Percentiles rank a stretch among this genome's conserved stretches.
These are phyloP conservation scores for Centruroides sculpturatus DNA, from an alignment of 1,140 invertebrate genomes.

Conservation along the genomic window DNA sequence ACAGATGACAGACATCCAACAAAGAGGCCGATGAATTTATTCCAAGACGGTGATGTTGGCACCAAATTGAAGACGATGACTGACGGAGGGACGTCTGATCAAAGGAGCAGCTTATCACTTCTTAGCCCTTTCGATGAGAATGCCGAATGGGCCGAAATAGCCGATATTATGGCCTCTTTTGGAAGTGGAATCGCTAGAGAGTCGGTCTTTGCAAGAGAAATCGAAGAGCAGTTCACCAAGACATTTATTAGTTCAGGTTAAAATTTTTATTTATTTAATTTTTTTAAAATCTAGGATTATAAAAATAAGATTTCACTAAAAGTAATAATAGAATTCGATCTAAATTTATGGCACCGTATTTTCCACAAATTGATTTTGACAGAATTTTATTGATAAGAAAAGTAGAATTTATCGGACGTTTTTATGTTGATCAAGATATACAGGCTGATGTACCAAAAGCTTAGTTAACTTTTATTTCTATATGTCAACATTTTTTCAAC, in stretches of 20 bases:
- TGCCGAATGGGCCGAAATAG: conserved; percentile 75
- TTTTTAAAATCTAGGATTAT: no score
- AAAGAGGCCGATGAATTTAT: conserved; percentile 1
- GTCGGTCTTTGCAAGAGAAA: conserved; percentile 64
- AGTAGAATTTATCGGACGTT: no score
- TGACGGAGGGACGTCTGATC: conserved; percentile 7
- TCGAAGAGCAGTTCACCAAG: conserved; percentile 58
- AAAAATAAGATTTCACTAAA: no score
- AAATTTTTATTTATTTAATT: no score
- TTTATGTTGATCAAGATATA: no score
- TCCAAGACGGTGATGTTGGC: not conserved
- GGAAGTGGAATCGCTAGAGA: conserved; percentile 48
- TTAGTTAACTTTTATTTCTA: no score
- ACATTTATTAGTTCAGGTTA: conserved; percentile 21
- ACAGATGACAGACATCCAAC: not conserved
- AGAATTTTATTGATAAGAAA: no score
- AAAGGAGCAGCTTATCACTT: conserved; percentile 41
- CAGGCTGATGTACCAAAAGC: no score
- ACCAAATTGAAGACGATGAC: not conserved
- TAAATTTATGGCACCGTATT: no score
- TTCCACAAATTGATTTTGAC: no score
- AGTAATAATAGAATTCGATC: no score
- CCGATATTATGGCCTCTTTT: conserved; percentile 15
- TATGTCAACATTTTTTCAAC: no score
- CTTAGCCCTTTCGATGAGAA: conserved; percentile 80